phyloP scores from a whole-genome alignment of 2,888 invertebrate species.

The Chrysina gloriosa region DNA sequence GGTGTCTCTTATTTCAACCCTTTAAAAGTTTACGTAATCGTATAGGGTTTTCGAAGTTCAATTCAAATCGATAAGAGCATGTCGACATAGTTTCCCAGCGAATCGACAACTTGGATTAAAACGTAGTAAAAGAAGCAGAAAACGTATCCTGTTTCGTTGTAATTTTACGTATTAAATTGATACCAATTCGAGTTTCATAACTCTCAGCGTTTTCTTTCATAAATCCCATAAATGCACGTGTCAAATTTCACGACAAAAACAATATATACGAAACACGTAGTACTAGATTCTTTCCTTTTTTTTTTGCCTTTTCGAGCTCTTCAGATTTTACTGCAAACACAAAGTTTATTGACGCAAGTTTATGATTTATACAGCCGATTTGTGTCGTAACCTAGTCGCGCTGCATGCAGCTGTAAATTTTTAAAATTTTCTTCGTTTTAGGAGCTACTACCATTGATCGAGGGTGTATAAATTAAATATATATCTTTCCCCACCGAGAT shows the following conservation, averaged over 20 bases:
- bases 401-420: slow-evolving; percentile 16
- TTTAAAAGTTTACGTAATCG: too few species aligned
- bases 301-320: neutral
- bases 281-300: slow-evolving; percentile 2
- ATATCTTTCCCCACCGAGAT: too few species aligned
- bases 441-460: neutral
- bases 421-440: neutral
- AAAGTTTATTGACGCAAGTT: slow-evolving; percentile 30
- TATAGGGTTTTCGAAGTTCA: too few species aligned
- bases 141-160: too few species aligned
- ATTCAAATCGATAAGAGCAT: too few species aligned
- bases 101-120: too few species aligned
- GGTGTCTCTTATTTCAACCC: too few species aligned
- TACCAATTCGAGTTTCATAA: neutral
- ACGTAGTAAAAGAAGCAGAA: too few species aligned
- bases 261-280: slow-evolving; percentile 8
- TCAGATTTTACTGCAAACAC: slow-evolving; percentile 26
- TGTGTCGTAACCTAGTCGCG: slow-evolving; percentile 19
- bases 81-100: too few species aligned
- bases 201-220: neutral
- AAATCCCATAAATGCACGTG: neutral
- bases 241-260: slow-evolving; percentile 14
- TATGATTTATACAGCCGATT: slow-evolving; percentile 30
- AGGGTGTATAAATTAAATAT: too few species aligned
- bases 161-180: too few species aligned